Percentiles rank a stretch among this genome's conserved stretches.
Conservation (phyloP, 37 sponge, comb jelly and placozoan genomes). For the Cliona cf. orientalis region DNA sequence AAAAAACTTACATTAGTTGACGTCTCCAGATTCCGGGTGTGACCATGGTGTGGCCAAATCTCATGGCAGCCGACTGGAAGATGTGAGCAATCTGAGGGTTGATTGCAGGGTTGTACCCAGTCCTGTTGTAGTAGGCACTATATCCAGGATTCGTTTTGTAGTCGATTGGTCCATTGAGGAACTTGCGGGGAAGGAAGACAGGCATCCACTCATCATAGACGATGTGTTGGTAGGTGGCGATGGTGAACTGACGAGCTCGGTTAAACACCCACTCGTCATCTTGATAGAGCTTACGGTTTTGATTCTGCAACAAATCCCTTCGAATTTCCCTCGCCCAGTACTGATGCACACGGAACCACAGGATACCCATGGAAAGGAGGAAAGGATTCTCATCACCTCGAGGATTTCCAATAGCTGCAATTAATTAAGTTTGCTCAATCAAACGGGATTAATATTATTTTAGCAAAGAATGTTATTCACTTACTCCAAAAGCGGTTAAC, state of each 20-base stretch:
- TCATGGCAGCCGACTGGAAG: conserved; percentile 96
- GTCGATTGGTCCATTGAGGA: background rate
- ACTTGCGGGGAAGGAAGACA: conserved; percentile 74
- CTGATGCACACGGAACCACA: conserved; percentile 96
- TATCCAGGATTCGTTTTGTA: conserved; percentile 40
- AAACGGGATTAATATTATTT: too few species aligned
- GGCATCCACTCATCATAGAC: conserved; percentile 90
- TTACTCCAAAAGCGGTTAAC: conserved; percentile 93
- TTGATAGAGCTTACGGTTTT: background rate
- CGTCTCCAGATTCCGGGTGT: conserved; percentile 92
- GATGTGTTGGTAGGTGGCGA: conserved; percentile 92
- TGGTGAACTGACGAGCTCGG: conserved; percentile 90
- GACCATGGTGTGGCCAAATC: conserved; percentile 94
- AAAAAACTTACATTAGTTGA: conserved; percentile 20
- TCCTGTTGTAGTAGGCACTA: conserved; percentile 55
- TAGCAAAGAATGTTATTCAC: too few species aligned
- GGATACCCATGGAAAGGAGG: conserved; percentile 83
- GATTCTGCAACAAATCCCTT: background rate
- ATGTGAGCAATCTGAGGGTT: conserved; percentile 89
- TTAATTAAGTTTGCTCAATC: background rate
- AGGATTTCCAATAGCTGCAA: conserved; percentile 91
- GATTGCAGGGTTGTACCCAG: conserved; percentile 85
- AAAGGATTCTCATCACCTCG: conserved; percentile 97
- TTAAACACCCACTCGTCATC: conserved; percentile 94
- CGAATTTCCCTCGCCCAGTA: conserved; percentile 63